Percentiles rank a stretch among this genome's conserved stretches.
These are phyloP conservation scores for Pelusios castaneus DNA, from an alignment of 2,113 vertebrate species.

Conservation along the genomic window DNA sequence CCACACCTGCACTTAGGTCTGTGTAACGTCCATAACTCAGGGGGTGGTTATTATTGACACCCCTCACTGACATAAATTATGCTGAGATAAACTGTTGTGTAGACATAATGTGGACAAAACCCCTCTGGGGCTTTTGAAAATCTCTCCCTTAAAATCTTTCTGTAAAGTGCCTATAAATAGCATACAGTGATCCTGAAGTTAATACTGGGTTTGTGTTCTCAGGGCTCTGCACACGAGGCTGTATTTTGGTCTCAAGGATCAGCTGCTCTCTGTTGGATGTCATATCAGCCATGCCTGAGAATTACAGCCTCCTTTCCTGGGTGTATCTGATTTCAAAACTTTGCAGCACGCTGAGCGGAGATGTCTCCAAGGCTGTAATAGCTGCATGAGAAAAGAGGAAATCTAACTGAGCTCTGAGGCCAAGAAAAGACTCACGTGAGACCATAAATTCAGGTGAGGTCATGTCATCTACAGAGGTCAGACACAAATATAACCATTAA, in stretches of 20 bases:
- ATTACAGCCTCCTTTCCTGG: background rate
- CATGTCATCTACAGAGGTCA: background rate
- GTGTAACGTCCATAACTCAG: too few relatives aligned
- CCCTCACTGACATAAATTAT: too few relatives aligned
- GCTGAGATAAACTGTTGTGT: too few relatives aligned
- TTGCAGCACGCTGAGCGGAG: background rate
- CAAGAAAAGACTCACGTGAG: background rate
- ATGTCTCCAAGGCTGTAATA: background rate
- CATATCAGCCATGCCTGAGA: background rate
- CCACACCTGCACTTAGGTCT: too few relatives aligned
- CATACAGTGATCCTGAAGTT: background rate
- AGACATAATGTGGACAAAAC: background rate
- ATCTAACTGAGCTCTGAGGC: background rate
- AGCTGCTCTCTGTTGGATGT: background rate
- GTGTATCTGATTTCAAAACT: background rate
- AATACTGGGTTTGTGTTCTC: background rate
- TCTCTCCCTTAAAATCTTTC: background rate
- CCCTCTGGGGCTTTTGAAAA: background rate
- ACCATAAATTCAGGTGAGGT: background rate
- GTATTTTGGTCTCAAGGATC: background rate
- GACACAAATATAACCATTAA: background rate
- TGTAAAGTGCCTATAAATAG: background rate
- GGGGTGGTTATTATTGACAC: too few relatives aligned
- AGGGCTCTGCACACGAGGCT: background rate
- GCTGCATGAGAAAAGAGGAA: background rate